Percentiles rank a stretch among this genome's conserved stretches.
Evolutionary conservation across 2,113 vertebrate genomes (phyloP).

Genomic region (Mesitornis unicolor): DNA sequence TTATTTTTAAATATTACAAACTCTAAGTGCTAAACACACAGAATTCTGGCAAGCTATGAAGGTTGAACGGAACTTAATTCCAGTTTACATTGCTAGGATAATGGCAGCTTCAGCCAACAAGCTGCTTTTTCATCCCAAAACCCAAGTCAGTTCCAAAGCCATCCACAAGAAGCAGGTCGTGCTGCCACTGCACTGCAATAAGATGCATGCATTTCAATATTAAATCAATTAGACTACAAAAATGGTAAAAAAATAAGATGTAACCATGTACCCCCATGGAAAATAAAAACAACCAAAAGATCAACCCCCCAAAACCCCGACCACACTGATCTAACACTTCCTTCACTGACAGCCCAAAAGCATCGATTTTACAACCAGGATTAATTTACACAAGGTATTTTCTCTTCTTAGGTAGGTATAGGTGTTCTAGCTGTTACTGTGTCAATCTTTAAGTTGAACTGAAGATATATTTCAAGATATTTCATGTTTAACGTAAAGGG

Average conservation of each 20-base stretch:
- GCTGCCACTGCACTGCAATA: background rate
- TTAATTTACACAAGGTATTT: background rate
- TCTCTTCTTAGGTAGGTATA: background rate
- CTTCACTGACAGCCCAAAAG: background rate
- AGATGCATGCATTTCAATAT: background rate
- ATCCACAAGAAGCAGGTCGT: background rate
- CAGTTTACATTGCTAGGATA: background rate
- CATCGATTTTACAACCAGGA: background rate
- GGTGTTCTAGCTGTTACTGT: background rate
- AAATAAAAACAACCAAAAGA: background rate
- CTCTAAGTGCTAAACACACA: background rate
- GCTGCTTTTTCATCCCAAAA: background rate
- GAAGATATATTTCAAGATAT: background rate
- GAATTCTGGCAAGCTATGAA: background rate
- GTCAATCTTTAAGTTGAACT: background rate
- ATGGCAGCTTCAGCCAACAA: background rate
- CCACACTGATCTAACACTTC: background rate
- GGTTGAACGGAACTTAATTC: background rate
- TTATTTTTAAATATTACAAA: background rate
- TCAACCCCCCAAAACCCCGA: background rate
- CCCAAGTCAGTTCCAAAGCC: background rate
- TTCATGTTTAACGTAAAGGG: background rate
- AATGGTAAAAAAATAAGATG: background rate
- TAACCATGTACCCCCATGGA: fast-evolving
- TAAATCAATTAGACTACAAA: background rate